Evolutionary conservation across 2,888 invertebrate species (phyloP), one percentile per base, ranked within the genome.

Genomic region (Halocaridina rubra): DNA sequence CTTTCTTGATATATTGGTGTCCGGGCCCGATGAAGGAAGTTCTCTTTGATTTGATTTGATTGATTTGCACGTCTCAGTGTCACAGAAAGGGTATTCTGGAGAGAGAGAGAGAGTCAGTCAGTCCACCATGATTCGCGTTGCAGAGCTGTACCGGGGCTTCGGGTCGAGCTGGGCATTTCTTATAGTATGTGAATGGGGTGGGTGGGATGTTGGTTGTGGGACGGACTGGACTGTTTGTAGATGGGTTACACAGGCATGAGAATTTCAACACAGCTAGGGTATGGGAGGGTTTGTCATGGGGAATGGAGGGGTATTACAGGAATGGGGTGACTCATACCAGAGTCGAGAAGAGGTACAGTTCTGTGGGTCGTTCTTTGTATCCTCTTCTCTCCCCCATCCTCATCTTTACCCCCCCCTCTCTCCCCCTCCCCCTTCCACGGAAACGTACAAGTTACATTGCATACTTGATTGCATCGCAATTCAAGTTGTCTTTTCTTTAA

Each of bases 231-330:
- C 53, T 69, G 67, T 67, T 69, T 69, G 79, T 69, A 79, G 67
- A 79, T 79, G 79, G 79, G 67, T 79, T 67, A 69, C 79, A 69
- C 79, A 79, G 67, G 53, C 79, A 79, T 61, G 53, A 67, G 69
- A 67, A 79, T 69, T 69, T 53, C 67, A 46, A 67, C 79, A 64
- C 79, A 19, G 71, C 33, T 22, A 53, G 33, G 72, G 69, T n/a
- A n/a, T n/a, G n/a, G n/a, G n/a, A n/a, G n/a, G n/a, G n/a, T n/a
- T n/a, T n/a, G n/a, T n/a, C n/a, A n/a, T n/a, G n/a, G n/a, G n/a
- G n/a, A n/a, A n/a, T n/a, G n/a, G n/a, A n/a, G n/a, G n/a, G n/a
- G n/a, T n/a, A n/a, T n/a, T n/a, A n/a, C n/a, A n/a, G n/a, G n/a
- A n/a, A n/a, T n/a, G n/a, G 39, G 69, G 67, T 79, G 79, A 79